Evolutionary conservation across 2,113 vertebrate genomes (phyloP).

Genomic region (Uria lomvia): DNA sequence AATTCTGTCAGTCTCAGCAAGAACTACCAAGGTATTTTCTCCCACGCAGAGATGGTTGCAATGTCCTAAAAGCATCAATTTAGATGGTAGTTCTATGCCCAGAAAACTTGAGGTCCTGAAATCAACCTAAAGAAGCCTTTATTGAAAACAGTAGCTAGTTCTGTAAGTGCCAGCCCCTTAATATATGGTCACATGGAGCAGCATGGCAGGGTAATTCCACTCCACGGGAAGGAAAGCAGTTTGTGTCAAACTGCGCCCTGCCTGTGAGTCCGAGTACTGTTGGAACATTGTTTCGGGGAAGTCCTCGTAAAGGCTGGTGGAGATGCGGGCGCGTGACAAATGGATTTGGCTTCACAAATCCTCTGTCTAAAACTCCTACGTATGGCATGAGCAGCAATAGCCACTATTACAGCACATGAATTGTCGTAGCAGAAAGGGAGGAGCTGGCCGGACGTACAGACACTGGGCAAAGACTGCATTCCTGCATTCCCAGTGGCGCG

Average conservation of each 20-base stretch:
- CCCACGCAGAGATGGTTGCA: not conserved
- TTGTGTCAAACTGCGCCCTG: not conserved
- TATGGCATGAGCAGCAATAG: fast-evolving
- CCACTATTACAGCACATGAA: fast-evolving
- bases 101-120: not conserved
- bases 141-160: not conserved
- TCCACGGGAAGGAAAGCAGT: not conserved
- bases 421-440: not conserved
- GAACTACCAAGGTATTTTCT: not conserved
- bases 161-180: not conserved
- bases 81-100: not conserved
- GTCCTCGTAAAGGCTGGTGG: not conserved
- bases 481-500: not conserved
- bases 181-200: not conserved
- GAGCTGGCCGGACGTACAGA: not conserved
- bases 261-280: not conserved
- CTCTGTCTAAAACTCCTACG: not conserved
- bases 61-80: not conserved
- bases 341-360: not conserved
- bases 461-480: not conserved
- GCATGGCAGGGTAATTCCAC: not conserved
- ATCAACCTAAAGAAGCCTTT: not conserved
- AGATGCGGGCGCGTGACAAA: not conserved
- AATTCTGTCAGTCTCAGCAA: not conserved
- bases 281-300: not conserved